Percentiles rank a stretch among this genome's conserved stretches.
Conservation (phyloP, 2,888 invertebrate genomes). For the Prostheceraeus crozeri region DNA sequence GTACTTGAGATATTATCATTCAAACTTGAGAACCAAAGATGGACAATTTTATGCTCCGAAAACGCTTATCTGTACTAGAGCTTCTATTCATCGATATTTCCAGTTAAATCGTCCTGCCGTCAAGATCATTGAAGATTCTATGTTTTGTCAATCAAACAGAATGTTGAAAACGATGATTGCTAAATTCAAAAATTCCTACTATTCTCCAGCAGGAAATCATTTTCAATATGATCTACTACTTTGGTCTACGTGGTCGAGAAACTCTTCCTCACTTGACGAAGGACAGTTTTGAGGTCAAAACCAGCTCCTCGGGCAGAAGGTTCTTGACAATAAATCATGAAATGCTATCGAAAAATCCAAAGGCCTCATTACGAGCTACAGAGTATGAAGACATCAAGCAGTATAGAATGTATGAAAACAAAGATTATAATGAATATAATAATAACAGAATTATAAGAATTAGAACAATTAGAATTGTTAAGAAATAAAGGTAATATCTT, state of each 20-base stretch:
- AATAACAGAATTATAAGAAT: no score
- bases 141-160: slow-evolving; percentile 11
- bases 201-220: slow-evolving; percentile 31
- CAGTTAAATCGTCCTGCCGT: slow-evolving; percentile 17
- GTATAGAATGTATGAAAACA: not conserved
- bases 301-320: slow-evolving; percentile 21
- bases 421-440: no score
- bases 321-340: slow-evolving; percentile 29
- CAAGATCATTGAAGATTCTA: slow-evolving; percentile 8
- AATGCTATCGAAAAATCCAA: slow-evolving; percentile 28
- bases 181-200: slow-evolving; percentile 19
- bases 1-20: slow-evolving; percentile 21
- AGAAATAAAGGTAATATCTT: no score
- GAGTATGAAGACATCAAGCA: slow-evolving; percentile 20
- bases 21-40: slow-evolving; percentile 15
- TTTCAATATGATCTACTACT: slow-evolving; percentile 31
- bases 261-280: slow-evolving; percentile 18
- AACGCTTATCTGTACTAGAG: slow-evolving; percentile 19
- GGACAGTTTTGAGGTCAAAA: slow-evolving; percentile 12
- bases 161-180: slow-evolving; percentile 29
- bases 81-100: slow-evolving; percentile 27
- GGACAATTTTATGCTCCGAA: slow-evolving; percentile 19
- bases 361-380: not conserved
- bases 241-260: slow-evolving; percentile 29
- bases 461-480: no score